Percentiles rank a stretch among this genome's conserved stretches.
These are phyloP conservation scores for Corynorhinus townsendii DNA, from an alignment of 2,113 vertebrate species.

Conservation along the genomic window DNA sequence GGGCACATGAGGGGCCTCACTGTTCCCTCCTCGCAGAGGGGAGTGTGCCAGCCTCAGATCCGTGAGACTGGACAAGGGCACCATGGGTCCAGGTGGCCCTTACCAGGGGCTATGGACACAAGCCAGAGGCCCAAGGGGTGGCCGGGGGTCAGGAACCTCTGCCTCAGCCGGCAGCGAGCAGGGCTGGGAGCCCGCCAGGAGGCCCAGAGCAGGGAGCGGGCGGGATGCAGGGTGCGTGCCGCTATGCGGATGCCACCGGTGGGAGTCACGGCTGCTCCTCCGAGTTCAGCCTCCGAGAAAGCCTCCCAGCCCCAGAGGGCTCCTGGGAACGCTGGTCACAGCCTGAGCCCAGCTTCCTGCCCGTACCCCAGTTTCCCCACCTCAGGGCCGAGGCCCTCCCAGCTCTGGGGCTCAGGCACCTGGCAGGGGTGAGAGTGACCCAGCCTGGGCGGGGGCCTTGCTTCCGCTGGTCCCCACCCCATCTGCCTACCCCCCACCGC, in stretches of 20 bases:
- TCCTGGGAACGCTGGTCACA: background rate
- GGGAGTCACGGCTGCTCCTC: constrained; percentile 11
- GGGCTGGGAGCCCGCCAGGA: background rate
- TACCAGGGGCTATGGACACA: background rate
- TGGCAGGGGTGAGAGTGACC: background rate
- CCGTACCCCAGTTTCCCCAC: background rate
- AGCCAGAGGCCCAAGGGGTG: background rate
- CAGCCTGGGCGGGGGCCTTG: background rate
- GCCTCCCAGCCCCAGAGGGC: background rate
- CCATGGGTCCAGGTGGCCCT: background rate
- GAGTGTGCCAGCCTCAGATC: background rate
- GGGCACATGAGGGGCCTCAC: background rate
- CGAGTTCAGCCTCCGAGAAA: constrained; percentile 50
- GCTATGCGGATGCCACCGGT: constrained; percentile 47
- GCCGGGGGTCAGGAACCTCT: background rate
- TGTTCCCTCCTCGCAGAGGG: background rate
- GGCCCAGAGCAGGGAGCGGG: background rate
- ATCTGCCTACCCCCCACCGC: background rate
- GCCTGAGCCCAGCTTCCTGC: background rate
- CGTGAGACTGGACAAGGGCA: background rate
- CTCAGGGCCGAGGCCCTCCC: background rate
- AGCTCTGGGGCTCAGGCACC: background rate
- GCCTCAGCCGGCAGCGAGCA: background rate
- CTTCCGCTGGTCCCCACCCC: background rate
- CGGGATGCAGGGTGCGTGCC: background rate